Conservation (phyloP, 1,140 invertebrate species). For the Drosophila micromelanica region DNA sequence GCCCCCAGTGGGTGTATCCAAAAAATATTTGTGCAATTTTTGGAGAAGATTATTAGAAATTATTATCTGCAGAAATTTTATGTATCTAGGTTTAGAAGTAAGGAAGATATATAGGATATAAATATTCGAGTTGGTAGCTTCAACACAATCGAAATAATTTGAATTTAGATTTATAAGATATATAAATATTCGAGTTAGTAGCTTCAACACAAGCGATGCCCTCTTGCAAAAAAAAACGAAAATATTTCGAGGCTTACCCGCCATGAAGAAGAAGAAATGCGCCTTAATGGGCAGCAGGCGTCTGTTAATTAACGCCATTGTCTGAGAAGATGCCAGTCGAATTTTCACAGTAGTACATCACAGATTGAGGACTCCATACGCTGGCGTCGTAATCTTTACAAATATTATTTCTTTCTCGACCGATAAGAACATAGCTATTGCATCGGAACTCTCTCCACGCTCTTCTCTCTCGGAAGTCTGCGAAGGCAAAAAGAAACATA, state of each 20-base stretch:
- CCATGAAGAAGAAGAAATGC: conserved; percentile 93
- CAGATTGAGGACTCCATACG: conserved; percentile 51
- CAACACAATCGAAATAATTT: no score
- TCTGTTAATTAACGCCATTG: conserved; percentile 87
- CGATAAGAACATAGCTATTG: conserved; percentile 54
- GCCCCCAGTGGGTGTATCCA: no score
- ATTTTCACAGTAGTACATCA: conserved; percentile 48
- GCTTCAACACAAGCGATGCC: no score
- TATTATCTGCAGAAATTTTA: neutral
- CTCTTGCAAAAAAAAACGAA: neutral
- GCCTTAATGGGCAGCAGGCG: conserved; percentile 90
- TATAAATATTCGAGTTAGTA: no score
- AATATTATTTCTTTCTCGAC: conserved; percentile 13
- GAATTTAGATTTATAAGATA: no score
- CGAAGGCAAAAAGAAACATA: conserved; percentile 2
- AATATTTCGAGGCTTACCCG: conserved; percentile 86
- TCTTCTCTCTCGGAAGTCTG: conserved; percentile 9
- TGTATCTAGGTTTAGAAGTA: no score
- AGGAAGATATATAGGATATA: no score
- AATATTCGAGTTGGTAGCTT: no score
- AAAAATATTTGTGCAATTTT: neutral
- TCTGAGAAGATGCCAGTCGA: conserved; percentile 51
- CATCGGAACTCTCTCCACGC: conserved; percentile 2
- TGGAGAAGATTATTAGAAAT: neutral
- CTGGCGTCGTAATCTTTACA: conserved; percentile 28